phyloP scores from a whole-genome alignment of 2,113 vertebrate genomes.

The Apodemus speciosus region DNA sequence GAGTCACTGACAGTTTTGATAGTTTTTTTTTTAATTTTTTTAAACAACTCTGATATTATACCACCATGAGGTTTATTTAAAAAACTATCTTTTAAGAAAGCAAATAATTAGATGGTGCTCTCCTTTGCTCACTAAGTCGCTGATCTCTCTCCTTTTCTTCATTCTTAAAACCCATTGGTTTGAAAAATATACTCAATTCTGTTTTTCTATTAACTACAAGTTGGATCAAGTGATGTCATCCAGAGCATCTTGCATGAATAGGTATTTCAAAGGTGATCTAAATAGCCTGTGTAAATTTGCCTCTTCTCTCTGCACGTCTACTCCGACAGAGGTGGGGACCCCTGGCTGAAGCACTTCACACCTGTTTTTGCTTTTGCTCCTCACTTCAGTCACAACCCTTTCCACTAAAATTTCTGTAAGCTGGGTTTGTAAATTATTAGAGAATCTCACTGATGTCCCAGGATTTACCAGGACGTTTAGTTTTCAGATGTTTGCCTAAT shows the following conservation, averaged over 20 bases:
- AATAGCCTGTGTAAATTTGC: neutral
- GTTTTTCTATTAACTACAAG: neutral
- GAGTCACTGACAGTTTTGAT: neutral
- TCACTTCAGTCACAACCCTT: constrained; percentile 1
- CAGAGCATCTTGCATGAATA: neutral
- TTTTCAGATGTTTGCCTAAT: constrained; percentile 65
- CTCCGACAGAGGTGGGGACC: neutral
- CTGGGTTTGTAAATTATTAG: constrained; percentile 67
- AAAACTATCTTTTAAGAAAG: constrained; percentile 38
- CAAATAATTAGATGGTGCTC: constrained; percentile 9
- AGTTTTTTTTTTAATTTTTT: constrained; percentile 11
- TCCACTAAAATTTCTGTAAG: neutral
- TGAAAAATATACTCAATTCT: neutral
- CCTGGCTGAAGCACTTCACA: neutral
- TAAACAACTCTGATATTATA: neutral
- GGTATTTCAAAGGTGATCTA: neutral
- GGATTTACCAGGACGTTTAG: constrained; percentile 27
- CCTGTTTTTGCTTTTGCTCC: constrained; percentile 9
- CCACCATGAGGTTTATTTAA: neutral
- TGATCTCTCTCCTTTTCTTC: neutral
- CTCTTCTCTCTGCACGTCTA: neutral
- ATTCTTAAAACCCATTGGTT: neutral
- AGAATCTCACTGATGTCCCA: constrained; percentile 52
- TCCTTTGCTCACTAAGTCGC: neutral
- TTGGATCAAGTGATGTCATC: neutral